These are phyloP conservation scores for Rhynchonycteris naso DNA, from an alignment of 2,797 vertebrate genomes.

Conservation along the genomic window DNA sequence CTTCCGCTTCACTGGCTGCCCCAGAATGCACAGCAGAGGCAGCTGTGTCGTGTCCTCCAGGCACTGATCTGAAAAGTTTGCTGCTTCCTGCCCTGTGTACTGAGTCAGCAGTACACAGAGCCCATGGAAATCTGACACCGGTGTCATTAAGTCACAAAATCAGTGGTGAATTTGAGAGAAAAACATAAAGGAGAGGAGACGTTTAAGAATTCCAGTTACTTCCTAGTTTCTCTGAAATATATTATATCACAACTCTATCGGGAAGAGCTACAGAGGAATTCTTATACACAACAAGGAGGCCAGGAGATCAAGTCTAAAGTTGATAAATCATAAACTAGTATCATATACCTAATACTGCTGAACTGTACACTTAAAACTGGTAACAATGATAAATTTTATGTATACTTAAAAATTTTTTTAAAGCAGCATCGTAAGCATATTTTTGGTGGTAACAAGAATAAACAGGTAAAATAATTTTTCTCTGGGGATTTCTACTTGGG, in stretches of 20 bases:
- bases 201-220: background rate
- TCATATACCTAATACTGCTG: background rate
- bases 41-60: background rate
- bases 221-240: background rate
- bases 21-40: conserved; percentile 13
- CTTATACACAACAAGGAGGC: background rate
- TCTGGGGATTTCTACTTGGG: background rate
- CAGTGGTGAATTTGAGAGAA: conserved; percentile 4
- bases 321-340: background rate
- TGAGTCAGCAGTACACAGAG: background rate
- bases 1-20: background rate
- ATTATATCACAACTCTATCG: background rate
- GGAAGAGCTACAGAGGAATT: background rate
- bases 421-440: background rate
- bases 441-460: background rate
- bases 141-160: conserved; percentile 29
- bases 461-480: background rate
- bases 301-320: background rate
- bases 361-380: background rate
- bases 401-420: background rate
- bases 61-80: conserved; percentile 23
- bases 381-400: background rate
- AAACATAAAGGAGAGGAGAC: background rate
- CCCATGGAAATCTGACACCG: background rate
- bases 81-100: background rate